Evolutionary conservation across 1,140 invertebrate genomes (phyloP), one percentile per base, ranked within the genome.

Genomic region (Lordiphosa stackelbergi): DNA sequence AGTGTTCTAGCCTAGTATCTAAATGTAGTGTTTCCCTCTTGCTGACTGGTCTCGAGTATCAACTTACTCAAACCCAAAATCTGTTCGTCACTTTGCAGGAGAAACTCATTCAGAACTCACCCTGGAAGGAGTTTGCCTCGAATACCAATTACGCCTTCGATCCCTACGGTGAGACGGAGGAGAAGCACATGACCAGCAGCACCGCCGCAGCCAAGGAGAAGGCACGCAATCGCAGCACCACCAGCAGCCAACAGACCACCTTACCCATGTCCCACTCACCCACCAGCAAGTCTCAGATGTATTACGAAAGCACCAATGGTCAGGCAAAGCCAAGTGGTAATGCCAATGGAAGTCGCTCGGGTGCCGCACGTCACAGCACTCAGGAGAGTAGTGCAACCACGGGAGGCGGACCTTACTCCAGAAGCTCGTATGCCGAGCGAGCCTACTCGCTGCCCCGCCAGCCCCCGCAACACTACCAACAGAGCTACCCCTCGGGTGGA

Each of bases 101-200:
- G 71, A 93, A 93, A 65, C 87, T 95, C 16, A 94, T 95, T 53
- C 92, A 92, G 13, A 94, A 92, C 85, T 93, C 93, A 3, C 93
- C 94, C 4, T 96, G 95, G 95, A 95, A 95, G 74, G 95, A 96
- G 83, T 96, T 96, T 81, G 92, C 94, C 2, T 89, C 93, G 1
- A 95, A 95, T 77, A 95, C 94, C 1, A 96, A 96, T 88, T 96
- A 95, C 87, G 94, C 94, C 0, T 96, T 96, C 86, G 95, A 96
- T 68, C 91, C 93, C 0, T 95, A 93, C 83, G 94, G 95, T 53
- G 92, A 91, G n/a, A 87, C 86, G 5, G 93, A 94, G 70, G 93
- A 95, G 73, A 94, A 94, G 73, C 84, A 90, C 75, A 83, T 89
- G 78, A 87, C 88, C 55, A 73, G 87, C 36, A 85, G 88, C 28